Percentiles rank a stretch among this genome's conserved stretches.
These are phyloP conservation scores for Enteromius argenteus DNA, from an alignment of 2,797 vertebrate species.

Conservation along the genomic window DNA sequence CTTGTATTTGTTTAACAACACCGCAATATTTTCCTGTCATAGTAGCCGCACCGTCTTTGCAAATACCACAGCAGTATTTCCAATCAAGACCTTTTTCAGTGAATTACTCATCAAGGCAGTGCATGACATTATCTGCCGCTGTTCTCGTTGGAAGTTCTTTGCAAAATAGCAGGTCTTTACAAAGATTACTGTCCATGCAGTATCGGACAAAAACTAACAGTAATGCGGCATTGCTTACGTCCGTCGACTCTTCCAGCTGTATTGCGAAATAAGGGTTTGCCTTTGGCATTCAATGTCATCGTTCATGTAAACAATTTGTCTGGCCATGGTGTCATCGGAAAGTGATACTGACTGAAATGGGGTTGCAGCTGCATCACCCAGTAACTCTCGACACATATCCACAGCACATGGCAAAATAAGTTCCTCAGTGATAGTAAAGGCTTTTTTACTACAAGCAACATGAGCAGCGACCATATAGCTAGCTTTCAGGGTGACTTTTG, in stretches of 20 bases:
- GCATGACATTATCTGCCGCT: slow-evolving; percentile 7
- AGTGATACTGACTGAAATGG: neutral
- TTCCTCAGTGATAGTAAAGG: slow-evolving; percentile 42
- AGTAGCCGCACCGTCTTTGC: neutral
- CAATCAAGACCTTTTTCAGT: neutral
- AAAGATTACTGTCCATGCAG: slow-evolving; percentile 15
- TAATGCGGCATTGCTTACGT: slow-evolving; percentile 15
- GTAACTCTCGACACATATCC: slow-evolving; percentile 52
- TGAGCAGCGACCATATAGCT: neutral
- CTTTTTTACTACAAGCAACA: slow-evolving; percentile 10
- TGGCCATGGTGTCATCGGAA: neutral
- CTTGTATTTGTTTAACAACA: slow-evolving; percentile 31
- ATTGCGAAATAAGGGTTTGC: slow-evolving; percentile 5
- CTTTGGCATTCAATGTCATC: slow-evolving; percentile 4
- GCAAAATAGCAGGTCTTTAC: slow-evolving; percentile 41
- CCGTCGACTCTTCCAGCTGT: slow-evolving; percentile 1
- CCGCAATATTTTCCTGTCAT: neutral
- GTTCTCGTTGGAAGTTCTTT: slow-evolving; percentile 23
- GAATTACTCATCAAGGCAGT: slow-evolving; percentile 13
- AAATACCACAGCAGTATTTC: neutral
- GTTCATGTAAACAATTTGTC: neutral
- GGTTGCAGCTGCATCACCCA: neutral
- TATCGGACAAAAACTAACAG: slow-evolving; percentile 47
- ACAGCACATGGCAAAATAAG: slow-evolving; percentile 40
- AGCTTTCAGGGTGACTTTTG: slow-evolving; percentile 6